These are phyloP conservation scores for Xiphophorus couchianus DNA, from an alignment of 2,113 vertebrate species.

Conservation along the genomic window DNA sequence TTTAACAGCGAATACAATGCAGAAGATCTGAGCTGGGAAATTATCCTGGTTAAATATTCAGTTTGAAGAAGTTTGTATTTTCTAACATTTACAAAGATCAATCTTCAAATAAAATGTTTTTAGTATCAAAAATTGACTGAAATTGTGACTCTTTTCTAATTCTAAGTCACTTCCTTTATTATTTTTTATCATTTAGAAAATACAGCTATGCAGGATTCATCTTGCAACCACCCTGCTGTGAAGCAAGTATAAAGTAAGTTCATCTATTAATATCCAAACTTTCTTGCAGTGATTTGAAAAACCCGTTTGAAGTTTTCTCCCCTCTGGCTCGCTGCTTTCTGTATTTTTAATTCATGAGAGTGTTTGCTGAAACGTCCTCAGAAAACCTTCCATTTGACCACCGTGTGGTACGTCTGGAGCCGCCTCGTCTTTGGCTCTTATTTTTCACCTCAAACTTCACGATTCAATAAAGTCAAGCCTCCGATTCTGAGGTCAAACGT, in stretches of 20 bases:
- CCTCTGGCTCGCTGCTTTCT: background rate
- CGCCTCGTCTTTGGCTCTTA: background rate
- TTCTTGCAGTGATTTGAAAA: background rate
- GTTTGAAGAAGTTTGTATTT: background rate
- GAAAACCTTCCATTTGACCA: slow-evolving; percentile 1
- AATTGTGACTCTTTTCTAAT: background rate
- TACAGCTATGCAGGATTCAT: background rate
- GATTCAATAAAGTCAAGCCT: background rate
- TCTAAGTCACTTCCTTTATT: background rate
- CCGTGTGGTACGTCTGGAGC: slow-evolving; percentile 16
- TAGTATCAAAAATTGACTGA: background rate
- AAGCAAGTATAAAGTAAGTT: background rate
- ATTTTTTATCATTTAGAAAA: background rate
- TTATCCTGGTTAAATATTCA: background rate
- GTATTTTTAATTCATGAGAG: slow-evolving; percentile 26
- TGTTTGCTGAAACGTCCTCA: slow-evolving; percentile 1
- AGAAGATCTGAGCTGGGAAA: background rate
- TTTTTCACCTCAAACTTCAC: slow-evolving; percentile 21
- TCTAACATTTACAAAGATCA: background rate
- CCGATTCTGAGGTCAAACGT: background rate
- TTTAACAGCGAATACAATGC: background rate
- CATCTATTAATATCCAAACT: background rate
- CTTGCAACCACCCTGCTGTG: background rate
- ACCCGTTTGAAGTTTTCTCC: background rate
- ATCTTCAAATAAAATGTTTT: background rate